phyloP scores from a whole-genome alignment of 2,113 vertebrate species.

The Chinchilla lanigera region DNA sequence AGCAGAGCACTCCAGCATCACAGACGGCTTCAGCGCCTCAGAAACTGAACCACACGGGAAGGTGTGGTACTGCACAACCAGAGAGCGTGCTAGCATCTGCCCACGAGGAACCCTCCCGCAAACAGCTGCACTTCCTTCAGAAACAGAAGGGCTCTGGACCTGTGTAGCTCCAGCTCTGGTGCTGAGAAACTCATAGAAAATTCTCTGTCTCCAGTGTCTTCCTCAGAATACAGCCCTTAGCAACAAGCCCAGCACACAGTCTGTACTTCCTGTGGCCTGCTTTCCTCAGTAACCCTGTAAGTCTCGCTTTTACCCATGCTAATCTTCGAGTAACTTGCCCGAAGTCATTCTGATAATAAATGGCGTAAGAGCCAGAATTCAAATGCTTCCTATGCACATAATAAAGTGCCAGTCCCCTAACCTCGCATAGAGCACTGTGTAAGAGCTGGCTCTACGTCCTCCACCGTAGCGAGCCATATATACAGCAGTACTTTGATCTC shows the following conservation, averaged over 20 bases:
- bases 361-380: not conserved
- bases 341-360: not conserved
- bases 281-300: not conserved
- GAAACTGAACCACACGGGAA: not conserved
- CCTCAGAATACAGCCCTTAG: not conserved
- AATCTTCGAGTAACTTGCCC: not conserved
- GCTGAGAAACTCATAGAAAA: not conserved
- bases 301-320: not conserved
- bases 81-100: not conserved
- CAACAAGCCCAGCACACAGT: rapidly evolving
- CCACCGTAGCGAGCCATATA: not conserved
- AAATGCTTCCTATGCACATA: not conserved
- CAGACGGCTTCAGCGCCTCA: not conserved
- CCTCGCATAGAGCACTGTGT: not conserved
- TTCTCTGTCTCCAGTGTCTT: not conserved
- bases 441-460: not conserved
- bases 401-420: not conserved
- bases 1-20: not conserved
- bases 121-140: not conserved
- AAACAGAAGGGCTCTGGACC: not conserved
- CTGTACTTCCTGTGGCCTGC: not conserved
- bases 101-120: not conserved
- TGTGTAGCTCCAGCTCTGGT: not conserved
- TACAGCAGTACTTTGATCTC: not conserved
- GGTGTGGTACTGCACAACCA: not conserved